Base-by-base conservation (phyloP, 2,888 invertebrate genomes). In the Anodontia alba region DNA sequence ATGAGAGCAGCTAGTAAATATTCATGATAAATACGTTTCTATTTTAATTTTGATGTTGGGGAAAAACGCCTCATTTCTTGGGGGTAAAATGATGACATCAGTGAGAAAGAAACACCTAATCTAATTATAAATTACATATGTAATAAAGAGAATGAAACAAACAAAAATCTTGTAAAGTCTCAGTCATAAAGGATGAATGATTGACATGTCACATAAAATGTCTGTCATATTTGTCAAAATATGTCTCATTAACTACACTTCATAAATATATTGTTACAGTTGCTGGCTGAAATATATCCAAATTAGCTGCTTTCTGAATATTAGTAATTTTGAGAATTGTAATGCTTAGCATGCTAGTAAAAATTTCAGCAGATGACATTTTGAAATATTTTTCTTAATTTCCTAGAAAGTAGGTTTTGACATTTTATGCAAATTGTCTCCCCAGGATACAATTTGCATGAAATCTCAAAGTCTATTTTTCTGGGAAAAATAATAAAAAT, bases 191-290 rank as follows among this genome's bases (percentile, higher is more conserved):
- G 26, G 31, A 1, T 84, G 84, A 84, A 80, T 68, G 66, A 84
- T 84, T 26, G 62, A 33, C 20, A 72, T 79, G 84, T 84, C 84
- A n/a, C 26, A n/a, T 1, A 26, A 33, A 51, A 54, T 69, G 68
- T 74, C 66, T 77, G 67, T 71, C 42, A 79, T 49, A 84, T 84
- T 81, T 81, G 79, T 84, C 84, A 84, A 81, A 62, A 17, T 62
- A n/a, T 62, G 33, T 62, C 33, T 62, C 62, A 62, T 62, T 62
- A 33, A 31, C 62, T 33, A 7, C 62, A 62, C 54, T 54, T 33
- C 62, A 62, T 62, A 62, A 62, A 62, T 62, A 17, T 62, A 62
- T 62, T 12, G 33, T 29, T 62, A 62, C 62, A 62, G 62, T 62
- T 2, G 20, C 20, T 33, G 33, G 33, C 62, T 20, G 17, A 54